phyloP scores from a whole-genome alignment of 2,888 invertebrate genomes.

The Mythimna vitellina region DNA sequence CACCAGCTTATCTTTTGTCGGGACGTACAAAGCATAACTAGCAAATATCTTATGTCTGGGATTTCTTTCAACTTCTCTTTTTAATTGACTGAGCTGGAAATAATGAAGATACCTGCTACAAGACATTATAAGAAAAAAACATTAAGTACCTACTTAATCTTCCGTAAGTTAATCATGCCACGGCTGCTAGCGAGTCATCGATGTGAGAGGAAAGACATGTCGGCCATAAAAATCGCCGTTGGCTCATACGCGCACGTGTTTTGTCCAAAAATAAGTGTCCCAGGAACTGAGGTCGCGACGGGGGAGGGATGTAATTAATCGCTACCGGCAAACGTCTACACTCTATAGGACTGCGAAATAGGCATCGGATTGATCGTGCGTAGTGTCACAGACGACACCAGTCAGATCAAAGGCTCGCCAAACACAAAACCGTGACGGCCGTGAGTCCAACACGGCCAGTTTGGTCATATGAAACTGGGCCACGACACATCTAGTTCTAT shows the following conservation, averaged over 20 bases:
- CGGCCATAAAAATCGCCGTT: conserved; percentile 62
- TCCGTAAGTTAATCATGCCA: conserved; percentile 18
- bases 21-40: conserved; percentile 67
- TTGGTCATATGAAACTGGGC: conserved; percentile 81
- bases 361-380: conserved; percentile 69
- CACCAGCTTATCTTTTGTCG: conserved; percentile 82
- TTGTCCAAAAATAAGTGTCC: conserved; percentile 79
- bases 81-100: conserved; percentile 2
- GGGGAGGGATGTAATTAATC: conserved; percentile 72
- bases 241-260: conserved; percentile 76
- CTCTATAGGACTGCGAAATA: conserved; percentile 64
- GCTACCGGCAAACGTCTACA: conserved; percentile 63
- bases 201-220: conserved; percentile 32
- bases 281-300: conserved; percentile 67
- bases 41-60: conserved; percentile 14
- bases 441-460: conserved; percentile 70
- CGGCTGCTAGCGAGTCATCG: conserved; percentile 29
- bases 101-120: background rate
- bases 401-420: conserved; percentile 80
- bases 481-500: conserved; percentile 83
- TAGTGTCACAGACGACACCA: conserved; percentile 69
- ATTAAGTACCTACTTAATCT: background rate
- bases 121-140: background rate
- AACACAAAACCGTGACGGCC: conserved; percentile 76
- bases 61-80: conserved; percentile 22